These are phyloP conservation scores for Nomia melanderi DNA, from an alignment of 1,140 invertebrate genomes.

Conservation along the genomic window DNA sequence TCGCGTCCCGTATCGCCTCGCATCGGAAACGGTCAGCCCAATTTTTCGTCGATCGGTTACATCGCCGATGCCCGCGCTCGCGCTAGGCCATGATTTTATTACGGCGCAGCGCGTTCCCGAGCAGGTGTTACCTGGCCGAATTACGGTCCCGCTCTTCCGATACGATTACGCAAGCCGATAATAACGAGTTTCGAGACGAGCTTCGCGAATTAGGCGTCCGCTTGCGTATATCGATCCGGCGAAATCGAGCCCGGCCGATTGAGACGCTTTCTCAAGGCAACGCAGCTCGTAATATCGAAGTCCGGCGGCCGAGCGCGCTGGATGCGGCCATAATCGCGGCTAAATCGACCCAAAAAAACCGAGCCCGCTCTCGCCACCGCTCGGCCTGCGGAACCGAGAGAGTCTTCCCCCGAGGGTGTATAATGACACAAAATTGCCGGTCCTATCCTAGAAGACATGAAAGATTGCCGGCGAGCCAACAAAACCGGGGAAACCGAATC, in stretches of 20 bases:
- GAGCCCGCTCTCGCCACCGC: slow-evolving; percentile 29
- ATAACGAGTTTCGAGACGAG: slow-evolving; percentile 49
- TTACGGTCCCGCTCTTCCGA: slow-evolving; percentile 38
- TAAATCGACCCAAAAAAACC: slow-evolving; percentile 71
- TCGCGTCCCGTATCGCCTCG: not conserved
- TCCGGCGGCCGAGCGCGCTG: slow-evolving; percentile 50
- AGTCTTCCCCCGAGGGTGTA: slow-evolving; percentile 68
- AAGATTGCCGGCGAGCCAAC: slow-evolving; percentile 57
- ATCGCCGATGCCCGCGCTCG: not conserved
- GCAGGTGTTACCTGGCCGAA: slow-evolving; percentile 43
- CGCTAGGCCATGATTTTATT: slow-evolving; percentile 28
- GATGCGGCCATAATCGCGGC: slow-evolving; percentile 70
- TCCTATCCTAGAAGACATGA: slow-evolving; percentile 67
- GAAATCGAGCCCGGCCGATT: slow-evolving; percentile 38
- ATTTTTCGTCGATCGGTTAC: not conserved
- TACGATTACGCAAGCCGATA: slow-evolving; percentile 61
- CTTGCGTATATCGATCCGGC: slow-evolving; percentile 45
- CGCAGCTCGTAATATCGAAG: slow-evolving; percentile 58
- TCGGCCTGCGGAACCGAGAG: slow-evolving; percentile 41
- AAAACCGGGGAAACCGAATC: slow-evolving; percentile 34
- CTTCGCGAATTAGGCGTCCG: slow-evolving; percentile 57
- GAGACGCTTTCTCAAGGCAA: slow-evolving; percentile 52
- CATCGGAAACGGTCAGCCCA: not conserved
- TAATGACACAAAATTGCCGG: slow-evolving; percentile 79
- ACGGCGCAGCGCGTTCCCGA: slow-evolving; percentile 12